phyloP scores from a whole-genome alignment of 2,888 invertebrate species.

The Mystacides longicornis region DNA sequence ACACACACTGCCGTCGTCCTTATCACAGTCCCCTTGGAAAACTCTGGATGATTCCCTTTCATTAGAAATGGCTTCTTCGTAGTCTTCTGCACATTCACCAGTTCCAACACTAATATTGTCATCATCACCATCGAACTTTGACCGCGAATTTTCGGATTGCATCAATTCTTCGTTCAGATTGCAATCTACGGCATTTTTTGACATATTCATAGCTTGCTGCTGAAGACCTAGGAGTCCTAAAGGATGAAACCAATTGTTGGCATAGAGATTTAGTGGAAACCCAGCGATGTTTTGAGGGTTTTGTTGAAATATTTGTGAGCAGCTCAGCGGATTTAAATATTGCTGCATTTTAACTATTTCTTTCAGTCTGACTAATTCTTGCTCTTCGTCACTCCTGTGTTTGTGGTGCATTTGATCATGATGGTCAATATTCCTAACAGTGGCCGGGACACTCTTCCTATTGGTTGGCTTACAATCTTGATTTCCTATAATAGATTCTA shows the following conservation, averaged over 20 bases:
- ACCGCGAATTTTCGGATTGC: neutral
- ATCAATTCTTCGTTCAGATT: conserved; percentile 5
- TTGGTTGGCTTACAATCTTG: conserved; percentile 12
- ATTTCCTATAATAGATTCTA: conserved; percentile 52
- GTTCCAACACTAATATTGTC: conserved; percentile 36
- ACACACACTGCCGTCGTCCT: conserved; percentile 22
- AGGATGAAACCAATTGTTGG: conserved; percentile 43
- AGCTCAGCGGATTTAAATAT: conserved; percentile 35
- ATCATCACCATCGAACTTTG: conserved; percentile 27
- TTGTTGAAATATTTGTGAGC: conserved; percentile 37
- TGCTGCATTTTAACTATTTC: conserved; percentile 42
- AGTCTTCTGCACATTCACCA: conserved; percentile 36
- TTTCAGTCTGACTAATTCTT: conserved; percentile 39
- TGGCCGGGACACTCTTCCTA: conserved; percentile 14
- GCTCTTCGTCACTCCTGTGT: conserved; percentile 5
- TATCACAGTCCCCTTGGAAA: conserved; percentile 11
- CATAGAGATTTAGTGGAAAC: conserved; percentile 44
- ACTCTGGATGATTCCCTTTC: conserved; percentile 10
- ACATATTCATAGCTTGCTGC: conserved; percentile 8
- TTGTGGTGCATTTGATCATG: neutral
- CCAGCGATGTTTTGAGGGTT: conserved; percentile 35
- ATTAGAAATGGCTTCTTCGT: conserved; percentile 33
- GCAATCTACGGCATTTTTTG: conserved; percentile 3
- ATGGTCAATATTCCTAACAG: conserved; percentile 9
- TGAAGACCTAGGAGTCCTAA: conserved; percentile 34